A percentile compares a stretch with the other conserved stretches of the same genome.
Evolutionary conservation across 2,797 vertebrate genomes (phyloP).

Genomic region (Sphenopsis melanotis): DNA sequence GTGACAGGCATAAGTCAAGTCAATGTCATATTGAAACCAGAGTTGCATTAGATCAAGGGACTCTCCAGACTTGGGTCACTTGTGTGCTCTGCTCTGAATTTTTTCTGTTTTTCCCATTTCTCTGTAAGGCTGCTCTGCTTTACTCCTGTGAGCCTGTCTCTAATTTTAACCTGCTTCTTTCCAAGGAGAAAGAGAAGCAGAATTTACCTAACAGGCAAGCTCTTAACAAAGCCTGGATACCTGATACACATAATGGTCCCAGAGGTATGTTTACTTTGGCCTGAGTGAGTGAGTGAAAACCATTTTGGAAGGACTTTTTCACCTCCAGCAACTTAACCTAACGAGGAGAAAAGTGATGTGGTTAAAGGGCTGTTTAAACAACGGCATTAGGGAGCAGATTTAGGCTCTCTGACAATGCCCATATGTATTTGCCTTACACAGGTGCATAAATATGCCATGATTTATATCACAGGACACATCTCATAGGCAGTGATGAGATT

Average conservation of each 20-base stretch:
- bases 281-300: constrained; percentile 65
- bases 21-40: background rate
- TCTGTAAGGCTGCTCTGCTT: background rate
- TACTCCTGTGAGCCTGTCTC: background rate
- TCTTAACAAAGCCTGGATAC: constrained; percentile 63
- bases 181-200: background rate
- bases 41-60: background rate
- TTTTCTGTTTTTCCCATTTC: background rate
- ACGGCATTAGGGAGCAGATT: constrained; percentile 12
- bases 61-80: background rate
- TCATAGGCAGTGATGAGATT: background rate
- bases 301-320: constrained; percentile 64
- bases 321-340: constrained; percentile 55
- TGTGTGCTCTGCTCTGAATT: background rate
- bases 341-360: constrained; percentile 66
- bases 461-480: background rate
- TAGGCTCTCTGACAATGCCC: background rate
- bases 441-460: constrained; percentile 31
- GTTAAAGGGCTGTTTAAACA: constrained; percentile 63
- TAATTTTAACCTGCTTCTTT: constrained; percentile 16
- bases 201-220: constrained; percentile 50
- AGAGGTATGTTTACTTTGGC: constrained; percentile 67
- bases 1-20: background rate
- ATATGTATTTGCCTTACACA: constrained; percentile 37
- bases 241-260: constrained; percentile 67